These are phyloP conservation scores for Streptopelia turtur DNA, from an alignment of 2,797 vertebrate genomes.

Conservation along the genomic window DNA sequence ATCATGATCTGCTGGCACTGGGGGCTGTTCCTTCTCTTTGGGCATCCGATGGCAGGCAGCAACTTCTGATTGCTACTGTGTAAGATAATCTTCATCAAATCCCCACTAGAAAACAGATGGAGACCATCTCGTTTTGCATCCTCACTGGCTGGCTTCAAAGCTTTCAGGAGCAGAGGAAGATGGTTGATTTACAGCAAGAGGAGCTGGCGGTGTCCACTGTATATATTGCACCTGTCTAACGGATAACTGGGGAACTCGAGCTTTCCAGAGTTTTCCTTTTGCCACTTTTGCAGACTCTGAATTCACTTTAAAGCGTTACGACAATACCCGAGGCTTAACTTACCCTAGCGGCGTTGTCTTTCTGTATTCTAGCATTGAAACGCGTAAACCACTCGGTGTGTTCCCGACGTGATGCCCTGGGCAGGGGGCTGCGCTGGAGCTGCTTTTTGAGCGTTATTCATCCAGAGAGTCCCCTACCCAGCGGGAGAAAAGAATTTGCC, in stretches of 20 bases:
- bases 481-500: neutral
- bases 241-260: neutral
- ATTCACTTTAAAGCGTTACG: constrained; percentile 4
- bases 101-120: neutral
- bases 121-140: neutral
- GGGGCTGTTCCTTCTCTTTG: neutral
- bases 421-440: neutral
- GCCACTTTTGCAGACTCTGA: constrained; percentile 7
- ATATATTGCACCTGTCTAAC: neutral
- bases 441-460: neutral
- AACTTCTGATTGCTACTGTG: neutral
- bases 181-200: neutral
- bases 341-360: neutral
- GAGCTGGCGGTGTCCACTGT: constrained; percentile 1
- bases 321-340: neutral
- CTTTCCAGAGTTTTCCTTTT: neutral
- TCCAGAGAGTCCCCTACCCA: neutral
- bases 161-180: neutral
- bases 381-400: neutral
- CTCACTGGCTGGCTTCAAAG: neutral
- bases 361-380: neutral
- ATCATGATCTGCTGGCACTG: neutral
- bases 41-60: constrained; percentile 8
- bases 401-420: neutral
- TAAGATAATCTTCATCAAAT: neutral